These are phyloP conservation scores for Clanis bilineata DNA, from an alignment of 2,888 invertebrate genomes.

Conservation along the genomic window DNA sequence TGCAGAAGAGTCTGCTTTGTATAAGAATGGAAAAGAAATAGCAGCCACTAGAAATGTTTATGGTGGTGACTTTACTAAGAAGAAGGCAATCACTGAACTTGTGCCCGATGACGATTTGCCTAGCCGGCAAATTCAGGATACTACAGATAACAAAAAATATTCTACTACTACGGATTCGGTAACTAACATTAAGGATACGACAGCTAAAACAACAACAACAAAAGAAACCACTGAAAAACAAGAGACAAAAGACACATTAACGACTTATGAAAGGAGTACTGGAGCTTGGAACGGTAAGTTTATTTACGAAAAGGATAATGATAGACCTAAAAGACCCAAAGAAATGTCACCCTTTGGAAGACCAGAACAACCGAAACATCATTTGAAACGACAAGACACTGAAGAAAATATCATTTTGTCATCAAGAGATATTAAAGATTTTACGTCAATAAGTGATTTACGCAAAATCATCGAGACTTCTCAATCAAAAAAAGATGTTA, in stretches of 20 bases:
- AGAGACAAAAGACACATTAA: conserved; percentile 67
- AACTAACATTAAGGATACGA: conserved; percentile 49
- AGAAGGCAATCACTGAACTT: conserved; percentile 66
- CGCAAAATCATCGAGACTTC: conserved; percentile 73
- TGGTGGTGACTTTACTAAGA: conserved; percentile 70
- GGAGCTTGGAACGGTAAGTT: conserved; percentile 83
- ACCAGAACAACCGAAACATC: conserved; percentile 68
- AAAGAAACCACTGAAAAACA: conserved; percentile 62
- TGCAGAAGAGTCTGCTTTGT: conserved; percentile 67
- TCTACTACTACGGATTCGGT: conserved; percentile 53
- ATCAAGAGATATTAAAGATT: conserved; percentile 75
- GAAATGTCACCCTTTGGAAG: conserved; percentile 71
- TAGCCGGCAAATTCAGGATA: conserved; percentile 49
- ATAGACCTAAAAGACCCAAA: conserved; percentile 67
- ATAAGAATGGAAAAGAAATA: conserved; percentile 72
- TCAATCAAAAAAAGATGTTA: conserved; percentile 68
- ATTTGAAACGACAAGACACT: conserved; percentile 73
- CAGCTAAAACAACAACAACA: conserved; percentile 56
- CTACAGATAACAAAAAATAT: conserved; percentile 44
- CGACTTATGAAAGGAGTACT: conserved; percentile 72
- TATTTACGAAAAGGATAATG: conserved; percentile 73
- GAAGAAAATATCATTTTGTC: conserved; percentile 76
- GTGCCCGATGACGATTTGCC: conserved; percentile 50
- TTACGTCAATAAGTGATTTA: conserved; percentile 74
- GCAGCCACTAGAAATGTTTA: conserved; percentile 72